Percentiles rank a stretch among this genome's conserved stretches.
Evolutionary conservation across 2,797 vertebrate genomes (phyloP).

Genomic region (Heterohyrax brucei): DNA sequence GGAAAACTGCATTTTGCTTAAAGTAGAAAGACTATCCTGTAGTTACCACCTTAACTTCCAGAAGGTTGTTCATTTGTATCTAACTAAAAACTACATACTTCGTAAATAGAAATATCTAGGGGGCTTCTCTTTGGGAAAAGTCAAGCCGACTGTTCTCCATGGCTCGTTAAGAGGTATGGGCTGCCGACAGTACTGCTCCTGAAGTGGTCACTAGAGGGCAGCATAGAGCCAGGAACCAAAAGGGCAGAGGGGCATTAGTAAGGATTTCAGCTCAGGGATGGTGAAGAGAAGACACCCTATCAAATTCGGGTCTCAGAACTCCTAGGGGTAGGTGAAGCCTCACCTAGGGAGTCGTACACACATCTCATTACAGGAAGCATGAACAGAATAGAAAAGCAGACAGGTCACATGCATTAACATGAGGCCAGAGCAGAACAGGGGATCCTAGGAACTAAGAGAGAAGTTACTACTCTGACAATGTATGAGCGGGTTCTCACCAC

Average conservation of each 20-base stretch:
- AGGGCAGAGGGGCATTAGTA: background rate
- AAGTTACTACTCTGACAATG: background rate
- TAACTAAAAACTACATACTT: background rate
- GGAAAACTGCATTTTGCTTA: constrained; percentile 36
- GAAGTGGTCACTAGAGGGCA: constrained; percentile 39
- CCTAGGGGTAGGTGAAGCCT: background rate
- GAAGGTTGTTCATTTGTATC: background rate
- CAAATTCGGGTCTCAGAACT: background rate
- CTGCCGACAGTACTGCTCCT: background rate
- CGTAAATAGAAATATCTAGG: background rate
- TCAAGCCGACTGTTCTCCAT: background rate
- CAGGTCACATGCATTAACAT: background rate
- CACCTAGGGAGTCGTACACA: background rate
- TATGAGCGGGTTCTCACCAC: background rate
- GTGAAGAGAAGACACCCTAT: too few species aligned
- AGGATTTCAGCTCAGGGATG: too few species aligned
- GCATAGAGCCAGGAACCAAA: constrained; percentile 46
- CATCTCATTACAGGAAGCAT: background rate
- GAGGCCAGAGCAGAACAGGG: background rate
- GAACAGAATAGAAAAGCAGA: background rate
- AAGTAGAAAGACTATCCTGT: background rate
- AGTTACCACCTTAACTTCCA: background rate
- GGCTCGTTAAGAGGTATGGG: fast-evolving
- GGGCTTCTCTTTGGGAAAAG: background rate
- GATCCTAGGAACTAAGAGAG: background rate